A percentile compares a stretch with the other conserved stretches of the same genome.
These are phyloP conservation scores for Ips typographus DNA, from an alignment of 1,140 invertebrate species.

Conservation along the genomic window DNA sequence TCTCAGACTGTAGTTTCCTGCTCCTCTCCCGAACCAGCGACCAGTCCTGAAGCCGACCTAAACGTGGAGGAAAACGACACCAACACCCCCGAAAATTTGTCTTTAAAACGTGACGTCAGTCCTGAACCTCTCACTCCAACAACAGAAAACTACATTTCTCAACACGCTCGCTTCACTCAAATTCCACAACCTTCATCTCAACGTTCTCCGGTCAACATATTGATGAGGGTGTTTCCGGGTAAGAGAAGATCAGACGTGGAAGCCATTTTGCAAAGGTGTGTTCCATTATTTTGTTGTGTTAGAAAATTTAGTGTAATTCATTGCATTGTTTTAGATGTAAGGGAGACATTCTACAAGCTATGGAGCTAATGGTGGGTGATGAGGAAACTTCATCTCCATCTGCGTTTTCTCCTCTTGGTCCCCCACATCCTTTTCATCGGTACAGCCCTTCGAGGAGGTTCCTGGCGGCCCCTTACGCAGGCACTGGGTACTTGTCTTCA, in stretches of 20 bases:
- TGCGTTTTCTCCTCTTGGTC: constrained; percentile 73
- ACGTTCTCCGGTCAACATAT: constrained; percentile 71
- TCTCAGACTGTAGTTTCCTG: constrained; percentile 43
- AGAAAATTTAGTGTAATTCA: too few relatives aligned
- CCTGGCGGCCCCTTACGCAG: constrained; percentile 74
- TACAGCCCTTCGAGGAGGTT: constrained; percentile 66
- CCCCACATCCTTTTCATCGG: constrained; percentile 59
- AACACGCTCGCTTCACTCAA: constrained; percentile 52
- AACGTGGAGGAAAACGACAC: constrained; percentile 57
- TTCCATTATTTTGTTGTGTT: too few relatives aligned
- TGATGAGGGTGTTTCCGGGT: constrained; percentile 80
- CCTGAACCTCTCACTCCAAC: constrained; percentile 47
- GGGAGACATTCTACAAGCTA: constrained; percentile 86
- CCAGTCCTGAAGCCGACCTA: constrained; percentile 56
- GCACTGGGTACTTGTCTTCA: constrained; percentile 76
- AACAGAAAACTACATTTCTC: constrained; percentile 49
- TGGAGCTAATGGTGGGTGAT: constrained; percentile 79
- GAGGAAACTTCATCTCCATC: constrained; percentile 57
- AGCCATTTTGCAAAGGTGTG: constrained; percentile 70
- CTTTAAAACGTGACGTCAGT: constrained; percentile 55
- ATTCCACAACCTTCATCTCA: constrained; percentile 56
- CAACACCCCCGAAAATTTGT: constrained; percentile 64
- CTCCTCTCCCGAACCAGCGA: constrained; percentile 54
- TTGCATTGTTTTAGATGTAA: constrained; percentile 51
- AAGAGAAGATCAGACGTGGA: constrained; percentile 82